Base-by-base conservation (phyloP, 37 sponge, comb jelly and placozoan genomes). In the Ianthella basta region DNA sequence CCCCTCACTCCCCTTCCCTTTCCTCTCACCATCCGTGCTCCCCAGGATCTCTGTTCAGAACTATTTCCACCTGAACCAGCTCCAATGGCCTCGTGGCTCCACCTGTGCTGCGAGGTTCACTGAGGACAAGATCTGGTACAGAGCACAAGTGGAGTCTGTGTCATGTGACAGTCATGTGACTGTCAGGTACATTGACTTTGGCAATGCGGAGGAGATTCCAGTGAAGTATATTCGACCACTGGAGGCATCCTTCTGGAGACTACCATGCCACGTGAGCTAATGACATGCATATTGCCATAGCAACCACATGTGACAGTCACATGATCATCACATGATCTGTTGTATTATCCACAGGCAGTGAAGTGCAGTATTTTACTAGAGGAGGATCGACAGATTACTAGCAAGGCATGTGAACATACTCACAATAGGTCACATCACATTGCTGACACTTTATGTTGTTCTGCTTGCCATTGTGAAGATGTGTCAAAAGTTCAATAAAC, bases 111-210 rank as follows among this genome's bases (percentile, higher is more conserved):
- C 84, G 5, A 34, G 56, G 5, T 83, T 72, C 84, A 27, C 55
- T 30, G 67, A 63, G 77, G 84, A 83, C 50, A 65, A 13, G n/a
- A 70, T 70, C 20, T 83, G 84, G 84, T 83, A 83, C 65, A 60
- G 84, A 10, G 84, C 84, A 39, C 56, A 18, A 32, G 78, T 85
- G 60, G 78, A 85, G 60, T 21, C 15, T 1, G 14, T 33, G 18
- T 13, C 30, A 10, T 25, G 33, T 24, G 78, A 74, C 38, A 19
- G 24, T 34, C n/a, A 25, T 20, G 35, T 74, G 16, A 20, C 39
- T 34, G 86, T 85, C 33, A n/a, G 75, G n/a, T 85, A 40, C 37
- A 32, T 75, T 27, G 86, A 85, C 39, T 85, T 74, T 73, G 86
- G 86, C 24, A 85, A 85, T 34, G 59, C 63, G 4, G 86, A 85